Base-by-base conservation (phyloP, 1,140 invertebrate species). In the Aleiodes sp. region DNA sequence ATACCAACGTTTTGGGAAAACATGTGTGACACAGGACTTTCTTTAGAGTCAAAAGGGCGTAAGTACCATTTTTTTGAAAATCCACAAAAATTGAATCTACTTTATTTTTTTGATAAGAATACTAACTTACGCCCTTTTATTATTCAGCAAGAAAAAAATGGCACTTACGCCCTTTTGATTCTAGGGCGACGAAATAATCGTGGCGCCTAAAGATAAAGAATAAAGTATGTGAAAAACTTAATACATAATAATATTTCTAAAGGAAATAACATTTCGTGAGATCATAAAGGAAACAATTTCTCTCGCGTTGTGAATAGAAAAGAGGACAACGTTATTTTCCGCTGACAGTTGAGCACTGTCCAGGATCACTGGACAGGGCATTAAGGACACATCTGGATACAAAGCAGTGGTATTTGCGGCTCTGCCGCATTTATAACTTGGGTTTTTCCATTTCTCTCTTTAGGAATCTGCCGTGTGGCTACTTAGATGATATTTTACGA, bases 401-500 rank as follows among this genome's bases (percentile, higher is more conserved):
- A 79, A 78, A 78, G 76, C 74, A 59, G 52, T 43, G 61, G 64
- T 37, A 68, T 69, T 79, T 75, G 78, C 75, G 75, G 75, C 65
- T 70, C 71, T 65, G 76, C 66, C 78, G 75, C n/a, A 81, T 82
- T 82, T 81, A 80, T 82, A 82, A 81, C 68, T 69, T 73, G 43
- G n/a, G 66, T 67, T 67, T 67, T 65, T 8, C 52, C 56, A 14
- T 31, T 16, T 68, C 73, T 73, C 62, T 43, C 61, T 68, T 69
- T 65, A 46, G 70, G n/a, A n/a, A n/a, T n/a, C 70, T 73, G 35
- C 35, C 63, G 66, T 73, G 70, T 24, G 73, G 75, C 78, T 82
- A 82, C 80, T 82, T 82, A 82, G 78, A 60, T 72, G 78, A 80
- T 80, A 80, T 80, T 82, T 80, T 78, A 78, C 70, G 70, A 70